These are phyloP conservation scores for Aradophagus sp. DNA, from an alignment of 1,140 invertebrate genomes.

Conservation along the genomic window DNA sequence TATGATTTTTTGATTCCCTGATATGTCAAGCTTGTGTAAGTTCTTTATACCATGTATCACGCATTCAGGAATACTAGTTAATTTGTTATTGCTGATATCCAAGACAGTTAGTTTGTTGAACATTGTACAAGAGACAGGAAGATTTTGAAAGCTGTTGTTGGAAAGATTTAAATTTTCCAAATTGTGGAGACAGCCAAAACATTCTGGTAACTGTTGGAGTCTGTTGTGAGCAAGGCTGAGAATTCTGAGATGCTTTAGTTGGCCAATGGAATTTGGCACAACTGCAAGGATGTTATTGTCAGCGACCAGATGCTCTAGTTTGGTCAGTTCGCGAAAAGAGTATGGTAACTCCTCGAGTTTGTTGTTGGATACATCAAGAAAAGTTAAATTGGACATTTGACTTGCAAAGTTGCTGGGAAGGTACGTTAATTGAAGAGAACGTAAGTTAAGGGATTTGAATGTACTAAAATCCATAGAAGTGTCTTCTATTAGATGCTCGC, in stretches of 20 bases:
- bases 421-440: constrained; percentile 21
- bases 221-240: constrained; percentile 19
- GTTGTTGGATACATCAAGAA: constrained; percentile 53
- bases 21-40: constrained; percentile 52
- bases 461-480: constrained; percentile 21
- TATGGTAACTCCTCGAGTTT: constrained; percentile 43
- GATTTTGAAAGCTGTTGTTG: constrained; percentile 39
- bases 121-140: constrained; percentile 45
- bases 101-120: constrained; percentile 49
- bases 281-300: constrained; percentile 24
- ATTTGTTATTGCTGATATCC: constrained; percentile 35
- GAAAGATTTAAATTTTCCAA: constrained; percentile 54
- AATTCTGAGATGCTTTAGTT: constrained; percentile 27
- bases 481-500: constrained; percentile 5
- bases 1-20: constrained; percentile 35
- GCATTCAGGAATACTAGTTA: constrained; percentile 55
- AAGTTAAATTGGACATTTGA: constrained; percentile 23
- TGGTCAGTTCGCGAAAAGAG: constrained; percentile 35
- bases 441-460: constrained; percentile 19
- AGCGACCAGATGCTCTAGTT: constrained; percentile 40
- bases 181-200: constrained; percentile 39
- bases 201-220: constrained; percentile 17
- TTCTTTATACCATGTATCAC: constrained; percentile 55
- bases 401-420: constrained; percentile 42
- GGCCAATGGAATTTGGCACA: constrained; percentile 31